Base-by-base conservation (phyloP, 2,888 invertebrate genomes). In the Lissonota sp. region DNA sequence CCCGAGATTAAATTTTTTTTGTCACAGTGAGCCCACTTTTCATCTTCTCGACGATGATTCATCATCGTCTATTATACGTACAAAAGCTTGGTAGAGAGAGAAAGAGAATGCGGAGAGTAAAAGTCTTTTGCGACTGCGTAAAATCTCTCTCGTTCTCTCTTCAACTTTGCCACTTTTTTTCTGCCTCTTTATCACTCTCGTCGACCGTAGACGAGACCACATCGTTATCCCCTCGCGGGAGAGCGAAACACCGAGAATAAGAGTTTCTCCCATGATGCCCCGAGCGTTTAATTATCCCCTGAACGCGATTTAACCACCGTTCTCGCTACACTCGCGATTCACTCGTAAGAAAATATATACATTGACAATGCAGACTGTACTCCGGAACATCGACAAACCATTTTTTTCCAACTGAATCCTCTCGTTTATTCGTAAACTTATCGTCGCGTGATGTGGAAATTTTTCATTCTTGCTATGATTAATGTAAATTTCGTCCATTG, bases 221-320 rank as follows among this genome's bases (percentile, higher is more conserved):
- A 70, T 81, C 73, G 73, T 81, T 81, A 81, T 81, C 73, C 58
- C 55, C 60, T 66, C 57, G 8, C 44, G 60, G 12, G 62, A 49
- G 55, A 14, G 40, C 14, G 58, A 26, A 26, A 26, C 26, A 26
- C 1, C 26, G 26, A 26, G 26, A 26, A 26, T 26, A 5, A 37
- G 64, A n/a, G 26, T 26, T 16, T 42, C 63, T 39, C 42, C 37
- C 44, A 12, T 12, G 69, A 49, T 26, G 14, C 39, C 49, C 14
- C 76, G 44, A 63, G 64, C 77, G 75, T 80, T 80, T 80, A 80
- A 80, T 80, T 80, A 80, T 77, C 72, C 69, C 69, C 46, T 69
- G 62, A 80, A 77, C 64, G 72, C 64, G 72, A 72, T 67, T 76
- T 72, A 62, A 80, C 57, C 55, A n/a, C 12, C 51, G 58, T 40